phyloP scores from a whole-genome alignment of 2,797 vertebrate genomes.

The Urocyon cinereoargenteus region DNA sequence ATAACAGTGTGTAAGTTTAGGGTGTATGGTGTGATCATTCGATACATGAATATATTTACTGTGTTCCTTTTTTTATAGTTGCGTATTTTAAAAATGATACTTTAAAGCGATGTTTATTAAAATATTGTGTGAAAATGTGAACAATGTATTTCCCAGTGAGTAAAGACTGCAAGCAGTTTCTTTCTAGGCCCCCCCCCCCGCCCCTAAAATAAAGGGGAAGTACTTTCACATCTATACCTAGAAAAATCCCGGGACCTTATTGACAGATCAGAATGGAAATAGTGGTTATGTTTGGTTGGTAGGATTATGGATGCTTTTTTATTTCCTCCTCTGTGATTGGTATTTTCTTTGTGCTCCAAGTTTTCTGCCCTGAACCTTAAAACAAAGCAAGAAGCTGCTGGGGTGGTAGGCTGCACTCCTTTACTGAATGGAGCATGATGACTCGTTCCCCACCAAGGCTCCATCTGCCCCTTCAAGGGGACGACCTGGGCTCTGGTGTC shows the following conservation, averaged over 20 bases:
- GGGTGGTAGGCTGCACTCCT: too few relatives aligned
- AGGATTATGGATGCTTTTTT: background rate
- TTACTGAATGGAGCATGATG: background rate
- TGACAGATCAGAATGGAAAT: background rate
- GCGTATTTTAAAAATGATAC: background rate
- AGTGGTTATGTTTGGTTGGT: background rate
- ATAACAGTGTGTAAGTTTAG: background rate
- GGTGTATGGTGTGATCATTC: background rate
- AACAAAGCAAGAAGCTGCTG: background rate
- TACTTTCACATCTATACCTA: background rate
- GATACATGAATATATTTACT: background rate
- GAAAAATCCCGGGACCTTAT: background rate
- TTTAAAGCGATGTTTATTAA: conserved; percentile 42
- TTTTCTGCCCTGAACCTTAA: background rate
- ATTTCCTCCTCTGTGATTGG: background rate
- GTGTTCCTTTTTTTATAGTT: background rate
- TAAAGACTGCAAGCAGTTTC: background rate
- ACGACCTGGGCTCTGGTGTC: background rate
- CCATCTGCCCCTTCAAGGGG: background rate
- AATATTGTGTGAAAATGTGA: conserved; percentile 38
- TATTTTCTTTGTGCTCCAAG: background rate
- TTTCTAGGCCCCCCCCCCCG: too few relatives aligned
- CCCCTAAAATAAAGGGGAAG: conserved; percentile 19
- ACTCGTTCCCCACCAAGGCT: too few relatives aligned
- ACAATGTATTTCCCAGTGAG: conserved; percentile 6